Base-by-base conservation (phyloP, 2,113 vertebrate genomes). In the Hyaena hyaena region DNA sequence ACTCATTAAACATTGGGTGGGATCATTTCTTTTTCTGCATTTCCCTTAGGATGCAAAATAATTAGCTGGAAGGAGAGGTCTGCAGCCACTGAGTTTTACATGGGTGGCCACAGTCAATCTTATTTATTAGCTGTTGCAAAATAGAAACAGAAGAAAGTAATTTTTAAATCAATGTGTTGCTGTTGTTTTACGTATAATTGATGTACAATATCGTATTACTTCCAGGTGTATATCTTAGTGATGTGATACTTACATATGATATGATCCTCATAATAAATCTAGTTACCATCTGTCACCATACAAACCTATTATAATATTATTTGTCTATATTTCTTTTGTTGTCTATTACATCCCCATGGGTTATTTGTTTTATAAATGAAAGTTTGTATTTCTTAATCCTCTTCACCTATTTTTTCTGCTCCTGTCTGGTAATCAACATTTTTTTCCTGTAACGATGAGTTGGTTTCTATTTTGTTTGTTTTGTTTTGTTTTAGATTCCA, bases 41-140 rank as follows among this genome's bases (percentile, higher is more conserved):
- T 66, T 90, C 28, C 84, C 9, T 84, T 80, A 95, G 31, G 33
- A 74, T 61, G 33, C 71, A 93, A 89, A 96, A 61, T 61, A 86
- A 65, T 82, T 39, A 88, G 11, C 31, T 96, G 39, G 24, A 24
- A 82, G 79, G n/a, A 84, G 12, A 80, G 35, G 24, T 17, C n/a
- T 88, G 14, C 10, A 61, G 53, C 7, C 73, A 45, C 33, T 73
- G 63, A 43, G 7, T 39, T 91, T 39, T 73, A 80, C 55, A 23
- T 58, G 39, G 33, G 8, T 86, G n/a, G 16, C 26, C 55, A 74
- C 2, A 28, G 21, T 61, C 77, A 84, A 65, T 83, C n/a, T 79
- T 79, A 77, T n/a, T 66, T 86, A n/a, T 76, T 71, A 93, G 10
- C n/a, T 92, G 10, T 74, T 82, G 5, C 24, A 92, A 76, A 50